Evolutionary conservation across 2,888 invertebrate genomes (phyloP).

Genomic region (Quadroppia sp.): DNA sequence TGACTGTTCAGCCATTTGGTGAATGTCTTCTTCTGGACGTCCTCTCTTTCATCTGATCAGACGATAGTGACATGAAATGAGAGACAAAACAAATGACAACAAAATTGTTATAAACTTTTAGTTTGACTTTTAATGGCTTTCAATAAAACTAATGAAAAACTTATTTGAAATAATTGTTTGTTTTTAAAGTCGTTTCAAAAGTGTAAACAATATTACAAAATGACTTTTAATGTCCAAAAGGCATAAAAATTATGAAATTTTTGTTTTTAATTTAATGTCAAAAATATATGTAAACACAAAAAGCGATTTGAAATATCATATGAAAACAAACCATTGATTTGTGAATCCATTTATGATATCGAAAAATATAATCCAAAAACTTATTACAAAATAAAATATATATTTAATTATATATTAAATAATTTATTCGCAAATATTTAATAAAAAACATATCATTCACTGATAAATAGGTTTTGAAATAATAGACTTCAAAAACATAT

Average conservation of each 20-base stretch:
- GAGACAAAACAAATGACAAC: background rate
- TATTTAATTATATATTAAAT: no score
- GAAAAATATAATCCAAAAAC: background rate
- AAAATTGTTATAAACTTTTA: no score
- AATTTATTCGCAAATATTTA: no score
- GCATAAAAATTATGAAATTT: no score
- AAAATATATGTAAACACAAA: background rate
- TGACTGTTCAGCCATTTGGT: conserved; percentile 71
- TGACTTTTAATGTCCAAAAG: no score
- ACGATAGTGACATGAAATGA: conserved; percentile 52
- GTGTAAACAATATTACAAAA: no score
- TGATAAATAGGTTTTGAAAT: background rate
- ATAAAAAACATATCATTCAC: background rate
- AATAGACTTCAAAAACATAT: background rate
- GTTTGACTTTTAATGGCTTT: no score
- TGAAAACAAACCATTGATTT: conserved; percentile 24
- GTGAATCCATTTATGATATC: conserved; percentile 9
- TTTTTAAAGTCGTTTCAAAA: no score
- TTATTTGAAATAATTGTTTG: no score
- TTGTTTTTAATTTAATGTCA: background rate
- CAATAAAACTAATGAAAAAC: no score
- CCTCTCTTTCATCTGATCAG: conserved; percentile 74
- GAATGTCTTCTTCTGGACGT: conserved; percentile 91
- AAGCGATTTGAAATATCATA: background rate
- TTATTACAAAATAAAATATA: no score